These are phyloP conservation scores for Aplysina aerophoba DNA, from an alignment of 37 sponge, comb jelly and placozoan genomes.

Conservation along the genomic window DNA sequence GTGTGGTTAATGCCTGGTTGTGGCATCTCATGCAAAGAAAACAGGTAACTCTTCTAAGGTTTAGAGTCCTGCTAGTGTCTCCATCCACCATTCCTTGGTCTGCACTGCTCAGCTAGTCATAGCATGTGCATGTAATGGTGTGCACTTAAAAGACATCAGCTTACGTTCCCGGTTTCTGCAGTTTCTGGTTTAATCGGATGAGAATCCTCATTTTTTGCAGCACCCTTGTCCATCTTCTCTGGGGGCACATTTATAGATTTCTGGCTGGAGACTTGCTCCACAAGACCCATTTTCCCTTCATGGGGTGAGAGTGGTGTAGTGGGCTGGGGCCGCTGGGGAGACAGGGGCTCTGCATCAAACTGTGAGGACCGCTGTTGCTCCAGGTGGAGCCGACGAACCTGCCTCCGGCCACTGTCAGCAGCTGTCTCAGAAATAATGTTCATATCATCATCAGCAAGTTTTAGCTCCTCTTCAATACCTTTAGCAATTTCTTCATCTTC, in stretches of 20 bases:
- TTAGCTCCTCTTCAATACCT: conserved; percentile 13
- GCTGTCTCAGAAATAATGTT: neutral
- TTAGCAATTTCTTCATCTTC: neutral
- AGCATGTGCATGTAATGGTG: no score
- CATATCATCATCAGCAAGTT: neutral
- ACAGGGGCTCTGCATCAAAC: neutral
- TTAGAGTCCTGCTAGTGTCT: no score
- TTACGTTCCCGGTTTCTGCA: conserved; percentile 78
- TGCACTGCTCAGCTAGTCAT: no score
- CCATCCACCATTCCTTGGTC: no score
- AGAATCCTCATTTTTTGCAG: conserved; percentile 16
- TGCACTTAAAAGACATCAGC: neutral
- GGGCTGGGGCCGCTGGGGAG: neutral
- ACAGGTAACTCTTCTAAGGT: no score
- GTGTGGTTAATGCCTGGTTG: no score
- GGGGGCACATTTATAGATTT: neutral
- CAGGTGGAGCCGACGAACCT: neutral
- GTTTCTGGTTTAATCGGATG: conserved; percentile 72
- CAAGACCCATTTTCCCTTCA: neutral
- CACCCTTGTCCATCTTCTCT: conserved; percentile 24
- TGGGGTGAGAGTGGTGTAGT: neutral
- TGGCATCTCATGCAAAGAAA: no score
- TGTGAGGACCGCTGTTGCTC: neutral
- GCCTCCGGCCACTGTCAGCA: neutral
- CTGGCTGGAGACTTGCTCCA: conserved; percentile 4